Evolutionary conservation across 2,888 invertebrate genomes (phyloP), one percentile per base, ranked within the genome.

Genomic region (Chymomyza fuscimana): DNA sequence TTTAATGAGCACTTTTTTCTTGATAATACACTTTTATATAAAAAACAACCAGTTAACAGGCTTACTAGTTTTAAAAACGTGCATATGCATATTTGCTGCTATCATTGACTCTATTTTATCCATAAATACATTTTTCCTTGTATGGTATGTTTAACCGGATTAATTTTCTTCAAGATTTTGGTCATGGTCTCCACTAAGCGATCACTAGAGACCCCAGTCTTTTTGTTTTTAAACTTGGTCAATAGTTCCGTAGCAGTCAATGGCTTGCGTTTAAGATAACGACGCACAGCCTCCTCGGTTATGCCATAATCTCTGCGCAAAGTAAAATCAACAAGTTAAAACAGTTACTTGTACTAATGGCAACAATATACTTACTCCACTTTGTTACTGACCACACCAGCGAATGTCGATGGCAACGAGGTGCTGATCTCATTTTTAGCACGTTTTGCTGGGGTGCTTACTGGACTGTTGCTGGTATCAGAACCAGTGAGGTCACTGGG

Each of bases 191-290:
- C 96, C 1, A 98, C 98, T 70, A 99, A 94, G 69, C 98, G 96
- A 77, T 98, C 97, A 78, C 96, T 97, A 68, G 96, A 95, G 63
- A 98, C 94, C 5, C 97, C 97, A 10, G 97, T 96, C 88, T 97
- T 97, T 92, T 98, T 98, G 52, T 96, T 96, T 91, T 97, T 98
- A 93, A 99, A 98, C 93, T 99, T 99, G 78, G 97, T 97, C 58
- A 99, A 92, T 46, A 99, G 93, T 90, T 99, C 99, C 0, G 97
- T 99, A 0, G 99, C 97, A 0, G 99, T 99, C 96, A 99, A 98
- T 0, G 99, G 99, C 89, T 99, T 99, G 10, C 99, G 94, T 92
- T 97, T 96, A 46, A 99, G 93, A 92, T 99, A 99, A 16, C 98
- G 95, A 3, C 98, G 94, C 6, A 99, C 98, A 0, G 97, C 96